Percentiles rank a stretch among this genome's conserved stretches.
phyloP scores from a whole-genome alignment of 1,140 invertebrate species.

The Drosophila nebulosa region DNA sequence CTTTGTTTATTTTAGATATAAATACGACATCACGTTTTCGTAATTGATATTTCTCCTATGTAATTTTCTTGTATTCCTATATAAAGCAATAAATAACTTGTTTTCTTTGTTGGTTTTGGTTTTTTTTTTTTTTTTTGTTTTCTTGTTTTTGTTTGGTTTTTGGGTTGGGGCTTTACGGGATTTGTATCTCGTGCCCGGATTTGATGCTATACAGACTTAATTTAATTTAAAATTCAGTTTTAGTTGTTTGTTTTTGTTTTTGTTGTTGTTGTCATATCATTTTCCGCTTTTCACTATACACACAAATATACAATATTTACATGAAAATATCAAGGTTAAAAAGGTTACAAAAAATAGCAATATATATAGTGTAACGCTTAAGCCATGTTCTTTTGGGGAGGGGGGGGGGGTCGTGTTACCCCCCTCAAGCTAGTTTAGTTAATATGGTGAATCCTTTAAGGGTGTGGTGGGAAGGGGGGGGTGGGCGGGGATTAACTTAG shows the following conservation, averaged over 20 bases:
- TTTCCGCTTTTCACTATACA: conserved; percentile 58
- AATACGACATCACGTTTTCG: conserved; percentile 80
- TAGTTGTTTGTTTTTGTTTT: conserved; percentile 29
- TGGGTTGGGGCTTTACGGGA: conserved; percentile 26
- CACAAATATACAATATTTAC: conserved; percentile 80
- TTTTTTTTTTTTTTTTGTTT: conserved; percentile 19
- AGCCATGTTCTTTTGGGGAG: conserved; percentile 36
- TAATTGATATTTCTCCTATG: conserved; percentile 80
- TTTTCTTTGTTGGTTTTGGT: conserved; percentile 29
- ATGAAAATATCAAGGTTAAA: conserved; percentile 53
- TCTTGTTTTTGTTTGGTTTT: conserved; percentile 11
- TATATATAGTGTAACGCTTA: conserved; percentile 53
- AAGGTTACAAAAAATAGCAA: conserved; percentile 39
- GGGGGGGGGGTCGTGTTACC: conserved; percentile 32
- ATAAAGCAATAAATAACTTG: conserved; percentile 80
- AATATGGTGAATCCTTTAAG: conserved; percentile 30
- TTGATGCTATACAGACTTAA: conserved; percentile 74
- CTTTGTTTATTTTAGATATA: conserved; percentile 66
- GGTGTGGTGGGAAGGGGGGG: too few species aligned
- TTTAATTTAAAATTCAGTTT: conserved; percentile 75
- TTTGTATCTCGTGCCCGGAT: conserved; percentile 42
- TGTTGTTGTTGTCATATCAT: neutral
- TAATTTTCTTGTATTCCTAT: conserved; percentile 76
- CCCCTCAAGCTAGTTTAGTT: conserved; percentile 18
- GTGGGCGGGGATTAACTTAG: conserved; percentile 37